Conservation (phyloP, 1,140 invertebrate species). For the Pogonomyrmex barbatus region DNA sequence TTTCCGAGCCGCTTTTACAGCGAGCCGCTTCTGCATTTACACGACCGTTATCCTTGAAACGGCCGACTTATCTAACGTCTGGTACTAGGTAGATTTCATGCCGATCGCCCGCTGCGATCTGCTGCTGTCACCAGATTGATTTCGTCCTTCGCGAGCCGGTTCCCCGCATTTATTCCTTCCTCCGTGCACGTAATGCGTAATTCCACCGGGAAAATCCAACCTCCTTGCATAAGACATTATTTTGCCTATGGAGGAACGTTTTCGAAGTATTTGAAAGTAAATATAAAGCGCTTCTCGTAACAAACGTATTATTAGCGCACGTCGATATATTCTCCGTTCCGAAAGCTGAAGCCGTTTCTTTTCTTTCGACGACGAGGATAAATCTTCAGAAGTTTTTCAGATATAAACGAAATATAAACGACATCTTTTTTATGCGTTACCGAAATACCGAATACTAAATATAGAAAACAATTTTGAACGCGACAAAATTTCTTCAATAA, state of each 20-base stretch:
- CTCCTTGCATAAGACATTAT: conserved; percentile 44
- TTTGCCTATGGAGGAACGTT: neutral
- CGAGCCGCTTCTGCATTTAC: conserved; percentile 45
- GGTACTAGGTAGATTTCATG: neutral
- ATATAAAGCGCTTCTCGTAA: neutral
- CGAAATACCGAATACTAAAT: too few species aligned
- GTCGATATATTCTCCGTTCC: neutral
- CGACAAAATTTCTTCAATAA: neutral
- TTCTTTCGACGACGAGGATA: neutral
- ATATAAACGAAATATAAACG: too few species aligned
- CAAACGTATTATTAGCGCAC: neutral
- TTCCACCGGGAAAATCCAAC: conserved; percentile 34
- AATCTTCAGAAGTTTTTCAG: too few species aligned
- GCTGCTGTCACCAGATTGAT: conserved; percentile 47
- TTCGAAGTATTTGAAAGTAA: conserved; percentile 29
- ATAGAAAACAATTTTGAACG: too few species aligned
- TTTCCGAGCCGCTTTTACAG: conserved; percentile 41
- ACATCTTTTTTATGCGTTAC: too few species aligned
- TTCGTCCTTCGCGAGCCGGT: conserved; percentile 46
- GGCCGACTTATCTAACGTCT: conserved; percentile 41
- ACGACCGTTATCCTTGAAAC: conserved; percentile 63
- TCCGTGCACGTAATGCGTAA: conserved; percentile 15
- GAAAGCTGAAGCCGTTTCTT: neutral
- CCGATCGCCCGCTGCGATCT: neutral
- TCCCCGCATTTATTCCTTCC: conserved; percentile 38